phyloP scores from a whole-genome alignment of 2,888 invertebrate genomes.

The Rhopalosiphum nymphaeae region DNA sequence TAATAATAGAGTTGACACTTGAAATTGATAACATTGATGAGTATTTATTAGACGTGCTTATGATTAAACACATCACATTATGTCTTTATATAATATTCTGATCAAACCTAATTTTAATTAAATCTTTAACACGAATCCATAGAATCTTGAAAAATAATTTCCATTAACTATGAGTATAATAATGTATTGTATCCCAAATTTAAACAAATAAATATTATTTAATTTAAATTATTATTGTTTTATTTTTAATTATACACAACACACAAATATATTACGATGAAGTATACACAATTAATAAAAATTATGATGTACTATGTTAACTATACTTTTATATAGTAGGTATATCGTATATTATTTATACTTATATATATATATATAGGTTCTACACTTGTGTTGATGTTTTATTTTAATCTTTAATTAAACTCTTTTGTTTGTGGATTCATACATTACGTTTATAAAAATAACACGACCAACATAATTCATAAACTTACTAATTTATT shows the following conservation, averaged over 20 bases:
- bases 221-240: neutral
- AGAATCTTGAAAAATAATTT: neutral
- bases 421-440: neutral
- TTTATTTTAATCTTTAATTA: neutral
- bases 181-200: neutral
- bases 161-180: neutral
- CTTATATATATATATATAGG: neutral
- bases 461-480: neutral
- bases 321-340: too few relatives aligned
- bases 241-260: neutral
- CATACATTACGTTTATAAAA: neutral
- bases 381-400: neutral
- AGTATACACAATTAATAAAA: neutral
- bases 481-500: neutral
- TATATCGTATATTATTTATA: too few relatives aligned
- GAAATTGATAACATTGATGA: conserved; percentile 28
- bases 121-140: neutral
- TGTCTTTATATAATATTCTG: neutral
- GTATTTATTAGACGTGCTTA: conserved; percentile 32
- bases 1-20: neutral
- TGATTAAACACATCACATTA: neutral
- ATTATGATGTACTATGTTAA: neutral
- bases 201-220: neutral
- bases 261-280: neutral
- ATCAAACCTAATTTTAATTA: neutral